Evolutionary conservation across 2,113 vertebrate genomes (phyloP), one percentile per base, ranked within the genome.

Genomic region (Ictalurus punctatus): DNA sequence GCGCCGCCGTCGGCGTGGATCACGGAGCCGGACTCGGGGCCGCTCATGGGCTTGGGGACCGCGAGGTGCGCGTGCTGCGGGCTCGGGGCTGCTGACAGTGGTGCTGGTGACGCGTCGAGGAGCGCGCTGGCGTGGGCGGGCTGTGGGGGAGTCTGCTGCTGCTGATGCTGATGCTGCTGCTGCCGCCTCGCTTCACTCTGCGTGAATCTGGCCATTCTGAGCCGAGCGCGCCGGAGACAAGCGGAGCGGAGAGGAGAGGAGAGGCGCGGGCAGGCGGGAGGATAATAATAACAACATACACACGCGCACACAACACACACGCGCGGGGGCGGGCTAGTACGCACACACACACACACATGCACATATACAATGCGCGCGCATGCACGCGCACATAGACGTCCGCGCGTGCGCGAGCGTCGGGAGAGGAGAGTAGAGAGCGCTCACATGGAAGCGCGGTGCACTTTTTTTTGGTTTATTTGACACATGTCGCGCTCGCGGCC

Each of bases 191-290:
- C 92, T 94, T 96, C 95, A 94, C 94, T 95, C 94, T 95, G 94
- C 90, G 94, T 95, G 93, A 96, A 95, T 94, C 96, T 96, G 95
- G 96, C 96, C 96, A 96, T 96, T 94, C 94, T 94, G 92, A 91
- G 94, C 93, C 90, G 91, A 85, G 93, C 93, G 91, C 92, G 89
- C 93, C 91, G 93, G 92, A 91, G 93, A 88, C n/a, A 40, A 86
- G 67, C 37, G 91, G 91, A 88, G 93, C 90, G 93, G 92, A 91
- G 92, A 83, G 59, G 91, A 91, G 92, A 73, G 59, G 84, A 85
- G 65, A 69, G 91, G 91, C 82, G 92, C 88, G 90, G 93, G 91
- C 93, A 89, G 90, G 93, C 89, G 91, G 93, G 89, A 91, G 93
- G 90, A 91, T 93, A 92, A 92, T 92, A 91, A 93, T 91, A 92